Evolutionary conservation across 2,113 vertebrate genomes (phyloP), one percentile per base, ranked within the genome.

Genomic region (Numenius arquata): DNA sequence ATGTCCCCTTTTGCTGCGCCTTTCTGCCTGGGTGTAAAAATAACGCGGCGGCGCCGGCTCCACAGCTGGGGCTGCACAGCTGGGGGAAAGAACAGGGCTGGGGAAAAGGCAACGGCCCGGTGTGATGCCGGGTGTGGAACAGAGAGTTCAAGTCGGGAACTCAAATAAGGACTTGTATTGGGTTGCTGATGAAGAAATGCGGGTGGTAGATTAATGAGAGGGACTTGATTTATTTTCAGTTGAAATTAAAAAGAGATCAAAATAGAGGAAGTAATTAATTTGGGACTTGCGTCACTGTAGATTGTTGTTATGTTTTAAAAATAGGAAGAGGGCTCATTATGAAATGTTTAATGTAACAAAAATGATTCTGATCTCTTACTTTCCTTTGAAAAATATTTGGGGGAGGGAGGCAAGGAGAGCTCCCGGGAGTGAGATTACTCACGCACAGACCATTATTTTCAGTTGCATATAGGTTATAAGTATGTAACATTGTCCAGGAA

Each of bases 21-120:
- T 76, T 93, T 81, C 88, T 82, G 84, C 63, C 32, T 8, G 90
- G 80, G 70, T 93, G 97, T 97, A 59, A 94, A 95, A 96, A 97
- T 91, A 95, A 56, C 29, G 90, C 84, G 94, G 82, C 67, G 71
- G 55, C 43, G 48, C 83, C 29, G 73, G 89, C 94, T 85, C 87
- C 55, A 70, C 27, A 74, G 85, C 90, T 75, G 88, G 85, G 81
- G 85, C 29, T 13, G 90, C 95, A 66, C 97, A 65, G 27, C 96
- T 96, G 94, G 96, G 94, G 86, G 36, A 6, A 32, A 80, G 41
- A 65, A 65, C 61, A 12, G 89, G 89, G 65, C 95, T 74, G 88
- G 90, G 93, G 72, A 63, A 70, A 48, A 86, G 80, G 29, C 95
- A 32, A 38, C 25, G 95, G 89, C 45, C 34, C 41, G 4, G 23